Evolutionary conservation across 2,888 invertebrate genomes (phyloP).

Genomic region (Pyrrhia umbra): DNA sequence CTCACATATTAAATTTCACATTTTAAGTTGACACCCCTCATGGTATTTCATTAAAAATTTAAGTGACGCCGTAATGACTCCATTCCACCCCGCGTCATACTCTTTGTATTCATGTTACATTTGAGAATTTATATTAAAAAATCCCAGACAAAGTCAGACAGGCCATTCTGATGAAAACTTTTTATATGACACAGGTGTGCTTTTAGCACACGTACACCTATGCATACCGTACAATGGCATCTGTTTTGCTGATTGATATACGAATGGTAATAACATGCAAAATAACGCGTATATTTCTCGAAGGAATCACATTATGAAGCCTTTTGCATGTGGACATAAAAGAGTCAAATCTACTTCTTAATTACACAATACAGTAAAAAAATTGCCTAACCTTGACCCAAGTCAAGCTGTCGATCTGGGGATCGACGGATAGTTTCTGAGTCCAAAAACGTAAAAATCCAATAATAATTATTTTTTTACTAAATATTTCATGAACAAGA

Average conservation of each 20-base stretch:
- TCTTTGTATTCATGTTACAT: constrained; percentile 39
- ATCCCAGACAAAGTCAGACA: constrained; percentile 40
- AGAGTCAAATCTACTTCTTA: too few relatives aligned
- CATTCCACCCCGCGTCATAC: constrained; percentile 16
- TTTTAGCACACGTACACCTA: not conserved
- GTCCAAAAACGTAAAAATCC: too few relatives aligned
- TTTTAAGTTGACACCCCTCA: constrained; percentile 28
- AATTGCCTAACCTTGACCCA: too few relatives aligned
- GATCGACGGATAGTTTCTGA: too few relatives aligned
- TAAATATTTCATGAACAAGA: too few relatives aligned
- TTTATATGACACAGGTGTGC: constrained; percentile 29
- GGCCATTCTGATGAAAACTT: constrained; percentile 34
- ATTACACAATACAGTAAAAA: too few relatives aligned
- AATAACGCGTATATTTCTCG: not conserved
- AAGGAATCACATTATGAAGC: too few relatives aligned
- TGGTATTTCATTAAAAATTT: constrained; percentile 51
- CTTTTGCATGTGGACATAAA: too few relatives aligned
- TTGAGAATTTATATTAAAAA: constrained; percentile 58
- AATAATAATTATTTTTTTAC: too few relatives aligned
- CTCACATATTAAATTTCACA: constrained; percentile 31
- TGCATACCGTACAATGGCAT: not conserved
- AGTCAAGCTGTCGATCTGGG: too few relatives aligned
- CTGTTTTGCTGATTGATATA: constrained; percentile 1
- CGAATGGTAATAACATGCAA: not conserved
- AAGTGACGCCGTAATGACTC: constrained; percentile 34